Evolutionary conservation across 2,888 invertebrate genomes (phyloP).

Genomic region (Parnassius apollo): DNA sequence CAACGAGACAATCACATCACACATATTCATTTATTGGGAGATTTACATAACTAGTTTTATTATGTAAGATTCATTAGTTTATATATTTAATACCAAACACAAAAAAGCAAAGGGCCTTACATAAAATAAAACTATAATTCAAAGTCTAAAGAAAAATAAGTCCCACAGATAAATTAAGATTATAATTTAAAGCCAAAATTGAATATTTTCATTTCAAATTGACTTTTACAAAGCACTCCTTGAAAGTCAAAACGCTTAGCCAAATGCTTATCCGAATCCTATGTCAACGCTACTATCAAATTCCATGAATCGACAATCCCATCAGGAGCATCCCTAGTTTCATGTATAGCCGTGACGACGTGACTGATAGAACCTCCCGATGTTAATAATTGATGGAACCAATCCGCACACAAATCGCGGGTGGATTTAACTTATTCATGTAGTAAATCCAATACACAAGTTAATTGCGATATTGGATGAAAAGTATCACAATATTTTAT

Average conservation of each 20-base stretch:
- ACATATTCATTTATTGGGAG: too few relatives aligned
- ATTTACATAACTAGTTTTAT: too few relatives aligned
- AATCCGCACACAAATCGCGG: slow-evolving; percentile 19
- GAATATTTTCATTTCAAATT: too few relatives aligned
- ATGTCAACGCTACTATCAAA: too few relatives aligned
- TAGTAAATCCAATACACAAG: slow-evolving; percentile 9
- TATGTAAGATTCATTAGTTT: not conserved
- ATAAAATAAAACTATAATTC: not conserved
- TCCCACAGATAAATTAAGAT: too few relatives aligned
- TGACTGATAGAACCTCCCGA: slow-evolving; percentile 5
- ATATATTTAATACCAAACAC: not conserved
- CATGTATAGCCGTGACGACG: slow-evolving; percentile 5
- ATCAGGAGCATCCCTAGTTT: slow-evolving; percentile 1
- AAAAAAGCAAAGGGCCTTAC: not conserved
- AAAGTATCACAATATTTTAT: not conserved
- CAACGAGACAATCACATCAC: too few relatives aligned
- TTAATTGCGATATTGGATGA: slow-evolving; percentile 2
- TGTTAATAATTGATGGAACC: slow-evolving; percentile 19
- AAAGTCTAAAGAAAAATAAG: too few relatives aligned
- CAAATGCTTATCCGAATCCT: too few relatives aligned
- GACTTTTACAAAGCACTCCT: too few relatives aligned
- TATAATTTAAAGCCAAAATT: too few relatives aligned
- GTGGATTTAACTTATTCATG: slow-evolving; percentile 22
- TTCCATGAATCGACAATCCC: slow-evolving; percentile 5
- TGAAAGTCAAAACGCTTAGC: too few relatives aligned